A percentile compares a stretch with the other conserved stretches of the same genome.
Conservation (phyloP, 2,888 invertebrate species). For the Drosophila ustulata region DNA sequence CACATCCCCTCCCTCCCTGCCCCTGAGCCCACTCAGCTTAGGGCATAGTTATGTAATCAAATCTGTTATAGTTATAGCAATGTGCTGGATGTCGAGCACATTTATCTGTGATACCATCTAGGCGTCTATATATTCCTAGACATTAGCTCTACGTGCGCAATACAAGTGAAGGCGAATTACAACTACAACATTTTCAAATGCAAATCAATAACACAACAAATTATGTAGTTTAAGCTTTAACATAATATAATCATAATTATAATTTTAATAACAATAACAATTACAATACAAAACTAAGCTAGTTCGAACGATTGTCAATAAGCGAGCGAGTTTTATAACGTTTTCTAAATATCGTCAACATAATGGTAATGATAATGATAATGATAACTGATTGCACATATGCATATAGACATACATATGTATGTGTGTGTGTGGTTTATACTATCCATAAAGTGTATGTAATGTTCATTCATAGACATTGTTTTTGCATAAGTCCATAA, state of each 20-base stretch:
- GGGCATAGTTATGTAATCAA: conserved; percentile 19
- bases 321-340: conserved; percentile 58
- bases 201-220: neutral
- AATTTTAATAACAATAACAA: conserved; percentile 5
- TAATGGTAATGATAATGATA: conserved; percentile 20
- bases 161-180: neutral
- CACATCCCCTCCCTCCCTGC: neutral
- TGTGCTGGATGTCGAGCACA: conserved; percentile 58
- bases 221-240: neutral
- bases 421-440: conserved; percentile 40
- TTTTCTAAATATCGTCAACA: conserved; percentile 60
- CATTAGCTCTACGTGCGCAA: conserved; percentile 36
- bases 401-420: conserved; percentile 21
- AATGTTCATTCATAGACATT: conserved; percentile 35
- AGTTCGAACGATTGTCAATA: conserved; percentile 49
- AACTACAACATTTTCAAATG: neutral
- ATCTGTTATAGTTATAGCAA: conserved; percentile 69
- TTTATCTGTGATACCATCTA: conserved; percentile 76
- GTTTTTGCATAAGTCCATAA: conserved; percentile 35
- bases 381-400: conserved; percentile 13
- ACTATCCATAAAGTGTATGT: conserved; percentile 37
- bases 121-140: conserved; percentile 64
- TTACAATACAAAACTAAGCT: conserved; percentile 19
- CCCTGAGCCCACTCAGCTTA: neutral
- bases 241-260: neutral